A percentile compares a stretch with the other conserved stretches of the same genome.
Conservation (phyloP, 2,888 invertebrate genomes). For the Smittia aterrima region DNA sequence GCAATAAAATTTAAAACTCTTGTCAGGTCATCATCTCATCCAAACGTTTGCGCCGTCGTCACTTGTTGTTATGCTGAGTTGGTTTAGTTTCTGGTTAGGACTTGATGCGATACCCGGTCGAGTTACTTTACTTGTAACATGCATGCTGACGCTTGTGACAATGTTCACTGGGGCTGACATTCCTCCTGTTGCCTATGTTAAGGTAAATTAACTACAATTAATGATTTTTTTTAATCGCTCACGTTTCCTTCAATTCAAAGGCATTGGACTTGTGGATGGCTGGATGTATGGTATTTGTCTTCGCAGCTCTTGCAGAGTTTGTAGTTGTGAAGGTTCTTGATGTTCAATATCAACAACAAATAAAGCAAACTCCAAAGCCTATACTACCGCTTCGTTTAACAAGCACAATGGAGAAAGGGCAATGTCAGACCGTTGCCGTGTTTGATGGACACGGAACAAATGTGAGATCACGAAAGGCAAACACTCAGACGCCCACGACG, state of each 20-base stretch:
- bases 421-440: constrained; percentile 65
- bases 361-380: constrained; percentile 56
- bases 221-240: background rate
- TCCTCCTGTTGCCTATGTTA: constrained; percentile 83
- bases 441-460: constrained; percentile 61
- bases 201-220: constrained; percentile 60
- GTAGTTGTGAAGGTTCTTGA: constrained; percentile 79
- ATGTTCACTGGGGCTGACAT: constrained; percentile 84
- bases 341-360: constrained; percentile 68
- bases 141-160: constrained; percentile 79
- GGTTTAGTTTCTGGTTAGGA: constrained; percentile 86
- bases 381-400: constrained; percentile 48
- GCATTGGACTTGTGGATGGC: constrained; percentile 87
- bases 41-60: constrained; percentile 84
- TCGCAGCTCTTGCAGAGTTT: constrained; percentile 78
- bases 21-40: constrained; percentile 65
- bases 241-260: constrained; percentile 51
- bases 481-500: constrained; percentile 53
- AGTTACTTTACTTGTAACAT: constrained; percentile 77
- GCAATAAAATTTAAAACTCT: background rate
- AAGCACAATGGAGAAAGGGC: constrained; percentile 64
- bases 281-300: constrained; percentile 83
- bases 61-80: constrained; percentile 77
- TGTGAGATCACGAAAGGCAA: constrained; percentile 61
- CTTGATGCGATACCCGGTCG: constrained; percentile 81